These are phyloP conservation scores for Enchytraeus crypticus DNA, from an alignment of 2,888 invertebrate species.

Conservation along the genomic window DNA sequence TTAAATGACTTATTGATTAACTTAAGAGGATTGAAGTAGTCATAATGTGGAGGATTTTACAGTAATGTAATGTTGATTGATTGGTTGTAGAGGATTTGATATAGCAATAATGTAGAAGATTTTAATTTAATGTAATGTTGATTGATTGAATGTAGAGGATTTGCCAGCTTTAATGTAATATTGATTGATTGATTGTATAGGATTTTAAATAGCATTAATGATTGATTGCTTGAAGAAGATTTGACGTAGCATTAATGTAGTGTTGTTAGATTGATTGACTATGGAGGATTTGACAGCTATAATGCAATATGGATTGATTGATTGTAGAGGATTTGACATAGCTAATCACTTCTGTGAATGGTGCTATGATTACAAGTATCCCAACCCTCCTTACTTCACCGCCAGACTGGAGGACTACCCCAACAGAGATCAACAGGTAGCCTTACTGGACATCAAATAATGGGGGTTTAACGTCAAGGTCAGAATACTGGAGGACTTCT, in stretches of 20 bases:
- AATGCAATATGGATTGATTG: neutral
- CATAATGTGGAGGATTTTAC: too few species aligned
- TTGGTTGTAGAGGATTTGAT: too few species aligned
- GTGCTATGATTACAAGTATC: conserved; percentile 41
- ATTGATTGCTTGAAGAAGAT: too few species aligned
- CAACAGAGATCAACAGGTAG: conserved; percentile 69
- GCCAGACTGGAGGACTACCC: conserved; percentile 61
- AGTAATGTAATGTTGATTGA: too few species aligned
- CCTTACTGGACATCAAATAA: too few species aligned
- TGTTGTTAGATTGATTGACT: neutral
- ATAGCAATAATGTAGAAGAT: too few species aligned
- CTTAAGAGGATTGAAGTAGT: too few species aligned
- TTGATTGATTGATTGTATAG: neutral
- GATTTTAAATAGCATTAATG: too few species aligned
- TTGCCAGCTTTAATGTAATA: neutral
- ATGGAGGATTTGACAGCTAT: neutral
- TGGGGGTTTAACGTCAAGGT: too few species aligned
- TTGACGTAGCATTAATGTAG: too few species aligned
- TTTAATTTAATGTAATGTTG: neutral
- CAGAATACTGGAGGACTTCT: too few species aligned
- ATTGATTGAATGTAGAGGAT: neutral
- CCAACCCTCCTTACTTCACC: conserved; percentile 37
- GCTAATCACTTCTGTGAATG: conserved; percentile 49
- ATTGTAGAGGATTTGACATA: conserved; percentile 45
- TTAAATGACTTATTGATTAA: too few species aligned